These are phyloP conservation scores for Akabosia matsudoensis DNA, from an alignment of 1,140 invertebrate genomes.

Conservation along the genomic window DNA sequence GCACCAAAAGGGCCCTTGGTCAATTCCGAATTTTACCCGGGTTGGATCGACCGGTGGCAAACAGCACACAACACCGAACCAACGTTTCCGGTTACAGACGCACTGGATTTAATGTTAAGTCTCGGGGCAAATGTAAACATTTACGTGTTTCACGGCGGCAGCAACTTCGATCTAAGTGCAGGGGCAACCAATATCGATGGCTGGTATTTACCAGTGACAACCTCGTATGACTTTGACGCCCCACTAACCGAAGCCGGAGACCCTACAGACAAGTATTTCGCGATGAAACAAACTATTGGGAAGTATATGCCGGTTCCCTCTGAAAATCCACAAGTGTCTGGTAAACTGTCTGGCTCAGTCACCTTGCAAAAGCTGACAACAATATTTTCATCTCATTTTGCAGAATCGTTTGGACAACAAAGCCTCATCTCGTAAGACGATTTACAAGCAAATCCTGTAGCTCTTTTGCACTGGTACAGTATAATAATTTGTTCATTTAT, in stretches of 20 bases:
- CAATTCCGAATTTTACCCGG: slow-evolving; percentile 87
- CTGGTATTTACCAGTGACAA: slow-evolving; percentile 60
- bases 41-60: slow-evolving; percentile 83
- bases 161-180: slow-evolving; percentile 68
- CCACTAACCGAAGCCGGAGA: slow-evolving; percentile 79
- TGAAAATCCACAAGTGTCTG: background rate
- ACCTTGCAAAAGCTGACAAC: too few species aligned
- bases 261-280: slow-evolving; percentile 73
- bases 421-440: too few species aligned
- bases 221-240: slow-evolving; percentile 84
- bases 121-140: slow-evolving; percentile 72
- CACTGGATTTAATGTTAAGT: slow-evolving; percentile 64
- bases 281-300: slow-evolving; percentile 64
- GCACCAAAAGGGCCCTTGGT: slow-evolving; percentile 69
- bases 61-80: slow-evolving; percentile 60
- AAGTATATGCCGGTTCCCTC: slow-evolving; percentile 56
- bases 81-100: slow-evolving; percentile 56
- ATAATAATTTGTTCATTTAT: too few species aligned
- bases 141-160: slow-evolving; percentile 73
- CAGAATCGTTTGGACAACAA: too few species aligned
- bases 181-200: slow-evolving; percentile 53
- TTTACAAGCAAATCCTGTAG: too few species aligned
- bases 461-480: too few species aligned
- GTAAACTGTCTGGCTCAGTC: too few species aligned
- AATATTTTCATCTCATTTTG: too few species aligned